Conservation (phyloP, 2,113 vertebrate species). For the Bubo blakistoni region DNA sequence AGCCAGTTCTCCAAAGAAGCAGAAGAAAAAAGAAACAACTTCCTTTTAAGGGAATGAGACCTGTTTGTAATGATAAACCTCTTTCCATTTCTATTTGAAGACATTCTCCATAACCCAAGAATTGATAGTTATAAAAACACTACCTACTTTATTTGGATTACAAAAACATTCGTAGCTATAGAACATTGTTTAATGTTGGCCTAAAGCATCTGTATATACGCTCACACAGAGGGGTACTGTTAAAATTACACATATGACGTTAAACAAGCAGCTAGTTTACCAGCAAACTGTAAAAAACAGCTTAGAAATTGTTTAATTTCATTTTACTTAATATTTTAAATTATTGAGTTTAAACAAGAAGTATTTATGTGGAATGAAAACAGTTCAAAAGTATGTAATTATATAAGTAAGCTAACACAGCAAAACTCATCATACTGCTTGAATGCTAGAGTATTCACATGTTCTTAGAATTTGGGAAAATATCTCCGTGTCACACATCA, state of each 20-base stretch:
- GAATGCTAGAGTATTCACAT: not conserved
- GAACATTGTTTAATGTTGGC: constrained; percentile 44
- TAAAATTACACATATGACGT: not conserved
- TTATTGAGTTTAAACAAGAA: not conserved
- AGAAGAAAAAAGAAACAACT: constrained; percentile 78
- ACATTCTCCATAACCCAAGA: constrained; percentile 64
- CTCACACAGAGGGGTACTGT: not conserved
- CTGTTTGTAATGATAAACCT: constrained; percentile 75
- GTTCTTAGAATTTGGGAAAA: not conserved
- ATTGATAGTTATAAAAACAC: constrained; percentile 48
- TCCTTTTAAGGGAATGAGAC: constrained; percentile 90
- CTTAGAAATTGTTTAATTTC: not conserved
- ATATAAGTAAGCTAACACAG: not conserved
- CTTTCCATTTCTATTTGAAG: constrained; percentile 67
- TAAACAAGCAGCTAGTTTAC: not conserved
- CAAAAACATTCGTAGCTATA: constrained; percentile 2
- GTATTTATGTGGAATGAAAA: not conserved
- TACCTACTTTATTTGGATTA: constrained; percentile 51
- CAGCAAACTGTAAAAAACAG: not conserved
- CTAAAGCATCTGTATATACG: constrained; percentile 37
- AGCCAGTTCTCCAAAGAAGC: constrained; percentile 85
- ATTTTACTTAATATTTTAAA: not conserved
- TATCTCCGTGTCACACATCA: not conserved
- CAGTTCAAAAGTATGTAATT: not conserved
- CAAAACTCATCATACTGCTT: not conserved